These are phyloP conservation scores for Lepus timidus DNA, from an alignment of 2,113 vertebrate species.

Conservation along the genomic window DNA sequence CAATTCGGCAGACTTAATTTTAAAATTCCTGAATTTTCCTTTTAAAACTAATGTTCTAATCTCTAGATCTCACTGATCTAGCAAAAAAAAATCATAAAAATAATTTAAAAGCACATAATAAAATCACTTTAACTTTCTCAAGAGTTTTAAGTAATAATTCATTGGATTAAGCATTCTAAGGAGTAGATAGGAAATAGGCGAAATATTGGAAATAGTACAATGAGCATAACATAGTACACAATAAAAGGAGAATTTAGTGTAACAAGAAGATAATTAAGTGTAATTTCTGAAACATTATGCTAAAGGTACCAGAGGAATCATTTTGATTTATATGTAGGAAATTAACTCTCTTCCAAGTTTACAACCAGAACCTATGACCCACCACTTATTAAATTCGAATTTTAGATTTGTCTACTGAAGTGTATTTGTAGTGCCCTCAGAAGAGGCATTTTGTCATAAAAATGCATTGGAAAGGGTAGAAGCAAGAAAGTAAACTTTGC, in stretches of 20 bases:
- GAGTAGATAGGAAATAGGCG: neutral
- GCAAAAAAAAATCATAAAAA: slow-evolving; percentile 16
- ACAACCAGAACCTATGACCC: neutral
- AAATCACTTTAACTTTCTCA: neutral
- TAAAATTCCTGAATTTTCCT: neutral
- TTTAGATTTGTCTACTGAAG: neutral
- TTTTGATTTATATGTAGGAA: neutral
- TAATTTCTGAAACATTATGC: neutral
- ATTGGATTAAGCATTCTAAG: neutral
- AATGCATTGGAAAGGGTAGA: accelerated
- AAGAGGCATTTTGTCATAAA: neutral
- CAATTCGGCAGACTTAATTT: neutral
- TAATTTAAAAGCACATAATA: neutral
- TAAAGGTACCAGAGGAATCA: neutral
- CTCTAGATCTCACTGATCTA: neutral
- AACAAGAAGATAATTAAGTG: neutral
- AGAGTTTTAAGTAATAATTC: neutral
- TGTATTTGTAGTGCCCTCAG: neutral
- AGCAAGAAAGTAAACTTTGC: neutral
- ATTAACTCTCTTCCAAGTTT: neutral
- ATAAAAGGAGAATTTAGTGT: too few species aligned
- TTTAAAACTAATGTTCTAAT: neutral
- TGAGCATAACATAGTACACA: neutral
- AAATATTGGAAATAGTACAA: neutral
- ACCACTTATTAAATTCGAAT: neutral